Evolutionary conservation across 2,888 invertebrate genomes (phyloP), one percentile per base, ranked within the genome.

Genomic region (Pecten maximus): DNA sequence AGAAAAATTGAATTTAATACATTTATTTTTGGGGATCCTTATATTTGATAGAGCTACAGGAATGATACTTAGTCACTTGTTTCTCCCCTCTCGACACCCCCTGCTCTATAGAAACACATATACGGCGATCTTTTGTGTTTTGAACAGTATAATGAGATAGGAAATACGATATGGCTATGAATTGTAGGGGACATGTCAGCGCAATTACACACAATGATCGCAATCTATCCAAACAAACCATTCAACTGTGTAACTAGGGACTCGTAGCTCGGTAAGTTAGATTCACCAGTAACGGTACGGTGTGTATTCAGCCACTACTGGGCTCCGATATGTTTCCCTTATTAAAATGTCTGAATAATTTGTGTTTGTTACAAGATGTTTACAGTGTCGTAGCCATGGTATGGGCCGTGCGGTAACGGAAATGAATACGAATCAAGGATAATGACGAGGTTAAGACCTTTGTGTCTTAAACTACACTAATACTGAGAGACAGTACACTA

Each of bases 121-220:
- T 74, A 74, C 74, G 74, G 0, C 35, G 12, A 8, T 0, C 35
- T 12, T 74, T 74, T 74, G 74, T 74, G 35, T 74, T 74, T 74
- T 74, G 35, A 74, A 74, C 35, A 74, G 12, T 74, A 74, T 74
- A 74, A 74, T 74, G 74, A 74, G 35, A 74, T 74, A 74, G 35
- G 74, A 28, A 74, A 74, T 35, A 10, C 74, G 74, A 74, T 74
- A 74, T 28, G 74, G 4, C 35, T 35, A 35, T 74, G 12, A 74
- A 74, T 28, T 74, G 74, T 35, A 10, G 28, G 74, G 74, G 74
- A 60, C 60, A 60, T 28, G 60, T 60, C 60, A 60, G 60, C 60
- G 60, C 35, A 19, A 74, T 74, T 74, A 28, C 28, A 35, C 74
- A 74, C 35, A 74, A 74, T 74, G 74, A 74, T 74, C 35, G n/a